phyloP scores from a whole-genome alignment of 2,113 vertebrate genomes.

The Cochlearius cochlearius region DNA sequence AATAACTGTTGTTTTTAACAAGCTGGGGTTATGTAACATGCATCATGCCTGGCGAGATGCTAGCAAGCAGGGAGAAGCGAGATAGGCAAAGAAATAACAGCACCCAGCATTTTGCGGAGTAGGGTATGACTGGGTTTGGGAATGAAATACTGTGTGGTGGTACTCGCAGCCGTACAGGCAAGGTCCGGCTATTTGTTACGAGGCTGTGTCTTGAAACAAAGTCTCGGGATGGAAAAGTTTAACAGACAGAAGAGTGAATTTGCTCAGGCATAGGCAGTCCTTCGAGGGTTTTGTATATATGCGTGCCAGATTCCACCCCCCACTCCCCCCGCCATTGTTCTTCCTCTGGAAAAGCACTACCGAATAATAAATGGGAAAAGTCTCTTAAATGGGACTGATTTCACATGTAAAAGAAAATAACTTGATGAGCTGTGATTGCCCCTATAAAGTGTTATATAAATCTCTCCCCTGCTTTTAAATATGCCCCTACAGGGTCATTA shows the following conservation, averaged over 20 bases:
- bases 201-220: conserved; percentile 24
- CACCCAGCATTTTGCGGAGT: not conserved
- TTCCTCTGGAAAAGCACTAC: not conserved
- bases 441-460: conserved; percentile 21
- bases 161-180: not conserved
- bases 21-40: not conserved
- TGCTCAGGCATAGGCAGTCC: not conserved
- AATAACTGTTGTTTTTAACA: not conserved
- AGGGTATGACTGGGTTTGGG: conserved; percentile 22
- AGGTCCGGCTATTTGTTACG: conserved; percentile 49
- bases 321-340: not conserved
- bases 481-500: not conserved
- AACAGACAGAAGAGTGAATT: not conserved
- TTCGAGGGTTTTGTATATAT: not conserved
- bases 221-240: conserved; percentile 13
- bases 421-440: conserved; percentile 4
- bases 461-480: conserved; percentile 14
- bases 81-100: not conserved
- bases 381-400: not conserved
- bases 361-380: not conserved
- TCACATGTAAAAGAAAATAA: conserved; percentile 1
- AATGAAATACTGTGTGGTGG: not conserved
- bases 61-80: not conserved
- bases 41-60: not conserved
- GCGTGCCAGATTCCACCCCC: not conserved